Base-by-base conservation (phyloP, 2,113 vertebrate species). In the Hoplias malabaricus region DNA sequence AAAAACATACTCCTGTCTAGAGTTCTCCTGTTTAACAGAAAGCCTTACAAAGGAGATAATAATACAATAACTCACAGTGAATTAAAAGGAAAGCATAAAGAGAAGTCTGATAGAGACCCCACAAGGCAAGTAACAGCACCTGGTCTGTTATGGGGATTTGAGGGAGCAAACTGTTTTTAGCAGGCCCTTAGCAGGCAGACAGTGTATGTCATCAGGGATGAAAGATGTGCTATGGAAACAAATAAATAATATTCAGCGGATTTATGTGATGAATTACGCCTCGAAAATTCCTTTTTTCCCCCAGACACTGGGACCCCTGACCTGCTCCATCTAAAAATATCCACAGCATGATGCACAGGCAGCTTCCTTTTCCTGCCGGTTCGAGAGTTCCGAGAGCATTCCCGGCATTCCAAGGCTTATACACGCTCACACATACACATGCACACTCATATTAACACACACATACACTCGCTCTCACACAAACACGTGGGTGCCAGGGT, bases 321-420 rank as follows among this genome's bases (percentile, higher is more conserved):
- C 86, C 86, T 86, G 75, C n/a, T 82, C 81, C 34, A 74, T 87
- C 89, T 88, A 94, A 92, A 94, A 94, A 95, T 92, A 95, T 87
- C 90, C 82, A 82, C 75, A 5, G 92, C 89, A 83, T 62, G 82
- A 36, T 80, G 82, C 82, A 84, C 75, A 65, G 87, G 82, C 78
- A 66, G 89, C 80, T 93, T 93, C 89, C 89, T 91, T 83, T 91
- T 91, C 91, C 85, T 84, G 82, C 59, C 88, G 84, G 90, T 38
- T 82, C 87, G 88, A 88, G 84, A 87, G 67, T 69, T 69, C 29
- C 66, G 72, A 78, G 53, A 50, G 59, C 70, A 81, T 83, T 81
- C 82, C 80, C 42, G 83, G 87, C 56, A 84, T 82, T 90, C 80
- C 76, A 84, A 79, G 57, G 71, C 56, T 43, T 31, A 50, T 53